Base-by-base conservation (phyloP, 2,113 vertebrate genomes). In the Cyprinus carpio region DNA sequence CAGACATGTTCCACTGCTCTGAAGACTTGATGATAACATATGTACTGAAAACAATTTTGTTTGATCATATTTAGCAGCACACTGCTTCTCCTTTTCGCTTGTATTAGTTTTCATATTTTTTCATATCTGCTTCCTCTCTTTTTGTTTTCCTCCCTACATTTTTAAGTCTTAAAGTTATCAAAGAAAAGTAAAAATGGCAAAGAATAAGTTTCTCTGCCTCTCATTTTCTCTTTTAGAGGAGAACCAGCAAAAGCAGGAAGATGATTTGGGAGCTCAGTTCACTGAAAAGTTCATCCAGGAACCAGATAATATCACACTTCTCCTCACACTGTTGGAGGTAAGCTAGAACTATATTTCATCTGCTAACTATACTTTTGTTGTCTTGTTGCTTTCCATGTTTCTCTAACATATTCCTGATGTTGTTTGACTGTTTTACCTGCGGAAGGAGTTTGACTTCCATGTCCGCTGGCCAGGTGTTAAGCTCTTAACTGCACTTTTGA, bases 361-460 rank as follows among this genome's bases (percentile, higher is more conserved):
- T 71, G 27, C 13, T 27, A 29, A 7, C 27, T 29, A 16, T 29
- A 65, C 27, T 65, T 13, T 27, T 29, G 67, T 46, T 27, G 49
- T 69, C 3, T 74, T 18, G 7, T 81, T 16, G 4, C 46, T 60
- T 10, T 40, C 9, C 16, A 6, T 37, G 8, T 65, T 6, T n/a
- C 29, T 18, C 6, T 75, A 0, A 20, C 69, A 56, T 85, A 54
- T 69, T 15, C 31, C 16, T 75, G 29, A 71, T 43, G 29, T 49
- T 60, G 6, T n/a, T n/a, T n/a, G n/a, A n/a, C n/a, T n/a, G n/a
- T n/a, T n/a, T n/a, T n/a, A n/a, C 81, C 49, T 34, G 0, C 3
- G 9, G 65, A 87, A 99, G 98, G 98, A 99, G 51, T 99, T 99
- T 94, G 98, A 99, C 91, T 99, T 99, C 90, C 98, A 99, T 2